These are phyloP conservation scores for Xenopus petersii DNA, from an alignment of 2,797 vertebrate genomes.

Conservation along the genomic window DNA sequence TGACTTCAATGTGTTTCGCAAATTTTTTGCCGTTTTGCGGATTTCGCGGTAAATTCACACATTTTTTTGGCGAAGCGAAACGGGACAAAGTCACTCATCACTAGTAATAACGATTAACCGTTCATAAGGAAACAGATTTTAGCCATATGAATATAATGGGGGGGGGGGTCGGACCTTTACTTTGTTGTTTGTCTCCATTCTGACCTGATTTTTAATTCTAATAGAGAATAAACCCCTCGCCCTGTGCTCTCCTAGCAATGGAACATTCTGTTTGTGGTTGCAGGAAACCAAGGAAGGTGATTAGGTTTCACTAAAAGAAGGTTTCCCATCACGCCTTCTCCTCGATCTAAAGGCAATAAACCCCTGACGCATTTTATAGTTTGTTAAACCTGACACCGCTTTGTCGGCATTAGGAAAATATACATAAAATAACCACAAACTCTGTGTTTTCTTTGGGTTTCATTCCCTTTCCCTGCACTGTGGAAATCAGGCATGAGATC, in stretches of 20 bases:
- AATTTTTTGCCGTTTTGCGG: too few species aligned
- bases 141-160: too few species aligned
- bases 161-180: too few species aligned
- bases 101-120: too few species aligned
- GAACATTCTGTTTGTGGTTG: background rate
- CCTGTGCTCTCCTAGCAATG: background rate
- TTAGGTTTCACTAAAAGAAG: slow-evolving; percentile 16
- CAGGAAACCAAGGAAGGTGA: background rate
- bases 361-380: slow-evolving; percentile 31
- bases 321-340: slow-evolving; percentile 7
- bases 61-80: too few species aligned
- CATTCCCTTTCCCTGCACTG: background rate
- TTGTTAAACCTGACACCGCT: slow-evolving; percentile 38
- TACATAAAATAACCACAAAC: slow-evolving; percentile 34
- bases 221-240: too few species aligned
- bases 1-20: too few species aligned
- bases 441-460: slow-evolving; percentile 8
- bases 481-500: background rate
- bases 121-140: too few species aligned
- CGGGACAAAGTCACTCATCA: too few species aligned
- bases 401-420: slow-evolving; percentile 28
- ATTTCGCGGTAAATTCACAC: too few species aligned
- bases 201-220: too few species aligned
- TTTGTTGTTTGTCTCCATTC: too few species aligned
- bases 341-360: slow-evolving; percentile 35